Percentiles rank a stretch among this genome's conserved stretches.
Conservation (phyloP, 2,797 vertebrate genomes). For the Apodemus agrarius region DNA sequence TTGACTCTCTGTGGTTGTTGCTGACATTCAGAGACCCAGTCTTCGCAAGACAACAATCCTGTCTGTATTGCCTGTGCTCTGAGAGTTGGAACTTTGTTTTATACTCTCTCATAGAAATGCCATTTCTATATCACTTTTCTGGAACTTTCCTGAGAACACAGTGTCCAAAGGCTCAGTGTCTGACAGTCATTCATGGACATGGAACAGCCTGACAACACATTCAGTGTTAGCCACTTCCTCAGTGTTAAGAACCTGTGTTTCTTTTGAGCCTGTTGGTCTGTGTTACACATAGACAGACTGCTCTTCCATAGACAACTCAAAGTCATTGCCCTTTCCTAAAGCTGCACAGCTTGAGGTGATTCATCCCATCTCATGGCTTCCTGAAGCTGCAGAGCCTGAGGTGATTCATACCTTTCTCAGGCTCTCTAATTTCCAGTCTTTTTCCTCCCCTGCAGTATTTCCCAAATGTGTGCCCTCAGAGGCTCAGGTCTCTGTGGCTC, state of each 20-base stretch:
- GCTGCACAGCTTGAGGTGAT: background rate
- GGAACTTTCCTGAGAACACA: background rate
- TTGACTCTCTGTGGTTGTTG: fast-evolving
- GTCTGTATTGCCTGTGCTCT: background rate
- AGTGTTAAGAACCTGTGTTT: fast-evolving
- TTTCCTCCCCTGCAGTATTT: too few species aligned
- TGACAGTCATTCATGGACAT: fast-evolving
- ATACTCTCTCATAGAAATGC: background rate
- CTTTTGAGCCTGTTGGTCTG: background rate
- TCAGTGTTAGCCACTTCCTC: too few species aligned
- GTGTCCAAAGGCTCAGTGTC: background rate
- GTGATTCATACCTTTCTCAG: background rate
- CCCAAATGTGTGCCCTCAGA: background rate
- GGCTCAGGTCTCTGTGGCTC: background rate
- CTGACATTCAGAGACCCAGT: fast-evolving
- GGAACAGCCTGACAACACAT: fast-evolving
- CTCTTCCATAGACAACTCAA: background rate
- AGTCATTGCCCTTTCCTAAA: background rate
- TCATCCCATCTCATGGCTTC: background rate
- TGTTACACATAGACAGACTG: too few species aligned
- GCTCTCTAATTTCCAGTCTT: background rate
- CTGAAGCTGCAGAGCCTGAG: too few species aligned
- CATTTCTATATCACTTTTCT: background rate
- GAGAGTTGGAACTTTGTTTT: background rate
- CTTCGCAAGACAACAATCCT: background rate